Percentiles rank a stretch among this genome's conserved stretches.
These are phyloP conservation scores for Melinaea menophilus DNA, from an alignment of 2,888 invertebrate species.

Conservation along the genomic window DNA sequence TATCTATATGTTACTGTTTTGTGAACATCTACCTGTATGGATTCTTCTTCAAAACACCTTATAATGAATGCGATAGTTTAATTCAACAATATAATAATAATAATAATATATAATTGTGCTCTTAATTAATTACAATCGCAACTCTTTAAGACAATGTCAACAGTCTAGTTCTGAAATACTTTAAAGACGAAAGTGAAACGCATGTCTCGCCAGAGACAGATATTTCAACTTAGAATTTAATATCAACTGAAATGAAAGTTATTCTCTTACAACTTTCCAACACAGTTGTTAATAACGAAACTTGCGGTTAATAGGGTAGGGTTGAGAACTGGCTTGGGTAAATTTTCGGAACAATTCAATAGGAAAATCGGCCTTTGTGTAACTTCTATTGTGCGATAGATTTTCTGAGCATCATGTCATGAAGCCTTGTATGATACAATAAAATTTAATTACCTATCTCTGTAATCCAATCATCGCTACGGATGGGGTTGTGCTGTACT, in stretches of 20 bases:
- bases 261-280: conserved; percentile 71
- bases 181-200: conserved; percentile 2
- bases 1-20: too few species aligned
- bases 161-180: too few species aligned
- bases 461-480: conserved; percentile 10
- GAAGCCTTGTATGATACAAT: conserved; percentile 22
- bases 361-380: conserved; percentile 71
- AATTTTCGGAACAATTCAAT: conserved; percentile 70
- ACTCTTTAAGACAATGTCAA: too few species aligned
- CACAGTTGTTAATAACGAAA: conserved; percentile 74
- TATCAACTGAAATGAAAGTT: conserved; percentile 73
- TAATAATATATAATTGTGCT: too few species aligned
- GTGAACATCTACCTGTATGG: too few species aligned
- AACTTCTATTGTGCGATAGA: conserved; percentile 59
- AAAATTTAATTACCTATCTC: conserved; percentile 24
- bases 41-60: too few species aligned
- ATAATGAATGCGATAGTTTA: too few species aligned
- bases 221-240: conserved; percentile 63
- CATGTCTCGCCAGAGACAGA: conserved; percentile 14
- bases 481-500: neutral
- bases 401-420: conserved; percentile 44
- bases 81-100: too few species aligned
- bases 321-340: conserved; percentile 37
- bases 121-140: too few species aligned
- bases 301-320: conserved; percentile 67